These are phyloP conservation scores for Geophilus truncorum DNA, from an alignment of 2,888 invertebrate species.

Conservation along the genomic window DNA sequence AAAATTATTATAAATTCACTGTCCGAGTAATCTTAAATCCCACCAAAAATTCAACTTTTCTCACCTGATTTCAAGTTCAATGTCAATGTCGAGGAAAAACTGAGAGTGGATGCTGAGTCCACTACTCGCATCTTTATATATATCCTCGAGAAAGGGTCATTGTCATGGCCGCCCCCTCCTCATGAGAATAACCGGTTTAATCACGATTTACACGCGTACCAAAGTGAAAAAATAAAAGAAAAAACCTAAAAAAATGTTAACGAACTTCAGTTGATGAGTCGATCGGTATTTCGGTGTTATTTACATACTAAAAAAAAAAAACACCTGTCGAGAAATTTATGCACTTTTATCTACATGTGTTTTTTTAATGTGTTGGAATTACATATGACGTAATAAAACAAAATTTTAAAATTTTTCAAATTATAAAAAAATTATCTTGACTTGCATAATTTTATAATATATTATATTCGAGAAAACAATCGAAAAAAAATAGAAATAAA, in stretches of 20 bases:
- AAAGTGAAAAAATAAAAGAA: background rate
- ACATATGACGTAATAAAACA: constrained; percentile 65
- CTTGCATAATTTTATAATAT: constrained; percentile 61
- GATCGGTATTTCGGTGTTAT: too few species aligned
- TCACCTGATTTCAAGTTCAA: background rate
- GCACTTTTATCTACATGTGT: background rate
- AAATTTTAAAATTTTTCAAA: too few species aligned
- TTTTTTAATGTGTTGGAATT: constrained; percentile 43
- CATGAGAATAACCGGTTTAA: background rate
- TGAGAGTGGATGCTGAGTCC: background rate
- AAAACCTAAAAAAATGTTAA: background rate
- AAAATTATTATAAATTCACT: too few species aligned
- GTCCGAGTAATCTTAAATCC: too few species aligned
- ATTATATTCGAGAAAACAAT: too few species aligned
- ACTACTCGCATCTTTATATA: background rate
- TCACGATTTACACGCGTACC: background rate
- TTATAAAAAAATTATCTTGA: too few species aligned
- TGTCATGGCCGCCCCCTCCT: background rate
- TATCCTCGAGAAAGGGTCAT: background rate
- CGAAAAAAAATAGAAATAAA: too few species aligned
- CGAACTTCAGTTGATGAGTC: background rate
- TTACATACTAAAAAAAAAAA: too few species aligned
- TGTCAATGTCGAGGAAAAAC: background rate
- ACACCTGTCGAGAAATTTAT: background rate
- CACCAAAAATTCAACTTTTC: too few species aligned